Conservation (phyloP, 2,113 vertebrate species). For the Drymodes brunneopygia region DNA sequence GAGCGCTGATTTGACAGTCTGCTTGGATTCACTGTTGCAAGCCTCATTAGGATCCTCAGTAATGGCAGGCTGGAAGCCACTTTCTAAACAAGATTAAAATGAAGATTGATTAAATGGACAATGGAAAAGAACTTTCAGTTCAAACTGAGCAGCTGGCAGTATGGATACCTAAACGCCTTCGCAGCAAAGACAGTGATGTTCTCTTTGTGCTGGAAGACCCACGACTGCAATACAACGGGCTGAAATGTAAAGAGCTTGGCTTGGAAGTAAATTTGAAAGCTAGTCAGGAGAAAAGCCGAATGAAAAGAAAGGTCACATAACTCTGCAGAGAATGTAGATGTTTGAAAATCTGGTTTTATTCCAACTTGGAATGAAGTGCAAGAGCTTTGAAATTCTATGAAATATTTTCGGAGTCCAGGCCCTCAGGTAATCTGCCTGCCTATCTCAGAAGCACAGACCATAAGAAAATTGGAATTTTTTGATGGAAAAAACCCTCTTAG, state of each 20-base stretch:
- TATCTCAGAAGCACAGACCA: neutral
- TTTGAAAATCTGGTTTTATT: conserved; percentile 12
- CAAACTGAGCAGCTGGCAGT: neutral
- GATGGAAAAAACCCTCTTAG: neutral
- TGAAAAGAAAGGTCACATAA: neutral
- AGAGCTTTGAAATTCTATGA: neutral
- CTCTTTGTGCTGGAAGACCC: neutral
- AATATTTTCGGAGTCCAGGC: neutral
- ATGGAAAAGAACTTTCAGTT: neutral
- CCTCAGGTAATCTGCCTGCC: neutral
- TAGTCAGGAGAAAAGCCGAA: neutral
- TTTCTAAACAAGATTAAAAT: neutral
- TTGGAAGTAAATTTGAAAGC: conserved; percentile 15
- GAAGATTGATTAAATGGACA: neutral
- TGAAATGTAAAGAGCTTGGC: neutral
- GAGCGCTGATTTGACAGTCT: neutral
- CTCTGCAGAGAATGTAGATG: neutral
- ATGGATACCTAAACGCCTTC: neutral
- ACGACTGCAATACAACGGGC: neutral
- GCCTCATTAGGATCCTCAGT: neutral
- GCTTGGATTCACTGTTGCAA: neutral
- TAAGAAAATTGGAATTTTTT: neutral
- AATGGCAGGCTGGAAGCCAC: neutral
- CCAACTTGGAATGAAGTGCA: neutral
- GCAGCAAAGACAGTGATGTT: neutral